These are phyloP conservation scores for Adoxophyes honmai DNA, from an alignment of 1,140 invertebrate species.

Conservation along the genomic window DNA sequence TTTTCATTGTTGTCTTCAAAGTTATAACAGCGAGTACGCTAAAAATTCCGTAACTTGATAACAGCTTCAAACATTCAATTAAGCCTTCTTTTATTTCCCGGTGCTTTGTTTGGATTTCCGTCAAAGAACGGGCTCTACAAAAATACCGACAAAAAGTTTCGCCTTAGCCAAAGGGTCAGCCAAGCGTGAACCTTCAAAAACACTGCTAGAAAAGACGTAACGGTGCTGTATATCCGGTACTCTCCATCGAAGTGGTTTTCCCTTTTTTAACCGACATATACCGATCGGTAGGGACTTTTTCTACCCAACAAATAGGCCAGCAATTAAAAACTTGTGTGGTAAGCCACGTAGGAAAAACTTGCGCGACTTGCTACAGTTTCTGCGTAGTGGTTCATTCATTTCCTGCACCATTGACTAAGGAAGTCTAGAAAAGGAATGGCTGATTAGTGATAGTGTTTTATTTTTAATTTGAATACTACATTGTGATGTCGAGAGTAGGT, in stretches of 20 bases:
- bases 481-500: too few relatives aligned
- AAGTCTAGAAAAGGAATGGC: too few relatives aligned
- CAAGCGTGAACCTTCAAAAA: conserved; percentile 39
- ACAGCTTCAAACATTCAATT: conserved; percentile 35
- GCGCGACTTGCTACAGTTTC: too few relatives aligned
- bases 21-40: conserved; percentile 1
- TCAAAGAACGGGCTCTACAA: conserved; percentile 28
- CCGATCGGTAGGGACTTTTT: too few relatives aligned
- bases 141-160: conserved; percentile 39
- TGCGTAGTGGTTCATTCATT: too few relatives aligned
- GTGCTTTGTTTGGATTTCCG: conserved; percentile 43
- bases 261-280: not conserved
- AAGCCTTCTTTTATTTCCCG: conserved; percentile 38
- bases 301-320: too few relatives aligned
- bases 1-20: conserved; percentile 2
- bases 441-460: too few relatives aligned
- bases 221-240: conserved; percentile 27
- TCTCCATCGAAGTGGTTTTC: conserved; percentile 6
- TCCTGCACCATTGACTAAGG: too few relatives aligned
- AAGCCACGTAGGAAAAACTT: too few relatives aligned
- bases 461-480: too few relatives aligned
- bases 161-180: conserved; percentile 32
- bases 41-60: conserved; percentile 31
- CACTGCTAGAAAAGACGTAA: conserved; percentile 22
- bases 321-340: too few relatives aligned